Evolutionary conservation across 2,888 invertebrate species (phyloP), one percentile per base, ranked within the genome.

Genomic region (Tortrix viridana): DNA sequence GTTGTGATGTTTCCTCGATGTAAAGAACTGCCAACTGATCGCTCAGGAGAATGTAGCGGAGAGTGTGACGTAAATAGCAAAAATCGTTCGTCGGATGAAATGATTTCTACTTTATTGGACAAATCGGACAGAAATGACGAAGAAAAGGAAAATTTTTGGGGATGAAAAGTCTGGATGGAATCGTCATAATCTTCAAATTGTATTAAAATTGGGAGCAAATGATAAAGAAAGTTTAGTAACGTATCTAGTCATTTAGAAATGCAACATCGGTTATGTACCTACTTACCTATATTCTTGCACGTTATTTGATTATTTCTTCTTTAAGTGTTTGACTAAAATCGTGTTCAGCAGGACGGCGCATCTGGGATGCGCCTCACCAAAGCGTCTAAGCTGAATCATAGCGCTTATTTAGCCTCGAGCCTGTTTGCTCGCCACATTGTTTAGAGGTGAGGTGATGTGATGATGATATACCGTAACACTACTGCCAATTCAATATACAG

Each of bases 371-470:
- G 44, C 20, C 43, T 32, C 3, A 23, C 22, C 52, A 23, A 44
- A 32, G 32, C 48, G 53, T 53, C 22, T n/a, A 7, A 16, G 26
- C 53, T 84, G 84, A 83, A 77, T 84, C 81, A 79, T 75, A 74
- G 72, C 71, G 70, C 74, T 74, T 72, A 73, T 80, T 81, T 80
- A 79, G 56, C 77, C 73, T 73, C 67, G 69, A 67, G 71, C 69
- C 71, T 79, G 80, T 82, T 80, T 79, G 76, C 74, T 77, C 73
- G 73, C 74, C 74, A 71, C 75, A 74, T 74, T 67, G 65, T 78
- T 68, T 72, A 71, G 76, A 76, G 47, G 38, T 62, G 56, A 62
- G 50, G 56, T 38, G 56, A 62, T 57, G 50, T 38, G 61, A 63
- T 23, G 50, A 37, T 50, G 57, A 52, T 57, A 63, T 57, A 63